A percentile compares a stretch with the other conserved stretches of the same genome.
Evolutionary conservation across 64 coral and sea anemone species (phyloP).

Genomic region (Montipora capricornis): DNA sequence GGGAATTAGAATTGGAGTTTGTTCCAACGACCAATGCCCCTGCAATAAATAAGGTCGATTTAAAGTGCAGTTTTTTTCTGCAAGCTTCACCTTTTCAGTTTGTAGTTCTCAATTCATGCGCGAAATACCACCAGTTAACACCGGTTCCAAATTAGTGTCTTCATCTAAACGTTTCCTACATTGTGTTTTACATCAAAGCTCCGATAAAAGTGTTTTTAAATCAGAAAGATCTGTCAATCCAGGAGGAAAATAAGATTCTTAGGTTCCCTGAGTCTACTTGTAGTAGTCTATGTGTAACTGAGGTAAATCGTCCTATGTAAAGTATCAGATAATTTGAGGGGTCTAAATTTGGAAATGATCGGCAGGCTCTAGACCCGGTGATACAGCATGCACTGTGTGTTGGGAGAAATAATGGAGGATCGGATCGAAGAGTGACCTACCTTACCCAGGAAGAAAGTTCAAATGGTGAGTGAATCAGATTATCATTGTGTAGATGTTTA

Average conservation of each 20-base stretch:
- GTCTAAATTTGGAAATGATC: conserved; percentile 18
- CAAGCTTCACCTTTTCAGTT: background rate
- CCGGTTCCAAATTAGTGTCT: conserved; percentile 6
- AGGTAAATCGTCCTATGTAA: conserved; percentile 29
- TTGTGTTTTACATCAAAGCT: background rate
- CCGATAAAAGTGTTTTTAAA: background rate
- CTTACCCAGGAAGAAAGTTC: background rate
- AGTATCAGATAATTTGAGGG: conserved; percentile 46
- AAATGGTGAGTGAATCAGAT: conserved; percentile 25
- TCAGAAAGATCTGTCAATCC: conserved; percentile 6
- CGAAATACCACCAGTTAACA: conserved; percentile 23
- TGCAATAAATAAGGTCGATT: no score
- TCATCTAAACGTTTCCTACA: background rate
- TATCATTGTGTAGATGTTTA: conserved; percentile 5
- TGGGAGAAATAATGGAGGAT: conserved; percentile 8
- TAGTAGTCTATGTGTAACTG: background rate
- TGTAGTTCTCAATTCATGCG: conserved; percentile 9
- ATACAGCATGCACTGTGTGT: background rate
- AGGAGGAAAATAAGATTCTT: background rate
- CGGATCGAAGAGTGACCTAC: background rate
- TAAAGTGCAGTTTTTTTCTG: no score
- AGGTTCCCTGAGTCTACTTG: background rate
- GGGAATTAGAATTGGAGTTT: no score
- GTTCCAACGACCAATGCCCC: no score
- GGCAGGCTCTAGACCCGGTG: conserved; percentile 1